Conservation (phyloP, 2,797 vertebrate species). For the Luscinia luscinia region DNA sequence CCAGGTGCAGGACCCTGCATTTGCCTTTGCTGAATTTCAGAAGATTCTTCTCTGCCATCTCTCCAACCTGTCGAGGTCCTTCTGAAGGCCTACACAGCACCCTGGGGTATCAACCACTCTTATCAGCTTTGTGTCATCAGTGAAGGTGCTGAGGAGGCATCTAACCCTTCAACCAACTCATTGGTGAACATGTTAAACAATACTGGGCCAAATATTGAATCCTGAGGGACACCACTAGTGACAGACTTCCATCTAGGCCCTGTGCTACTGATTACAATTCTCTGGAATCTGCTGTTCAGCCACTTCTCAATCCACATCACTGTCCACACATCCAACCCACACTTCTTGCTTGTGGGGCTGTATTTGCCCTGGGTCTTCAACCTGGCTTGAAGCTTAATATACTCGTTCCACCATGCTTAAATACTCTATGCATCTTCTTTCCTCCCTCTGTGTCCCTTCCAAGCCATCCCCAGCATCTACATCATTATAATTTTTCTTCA, state of each 20-base stretch:
- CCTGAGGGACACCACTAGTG: background rate
- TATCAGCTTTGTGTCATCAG: no score
- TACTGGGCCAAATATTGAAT: background rate
- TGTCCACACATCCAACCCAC: background rate
- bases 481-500: background rate
- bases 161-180: no score
- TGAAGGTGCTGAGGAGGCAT: no score
- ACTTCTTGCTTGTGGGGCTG: accelerated
- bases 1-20: no score
- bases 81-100: no score
- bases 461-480: background rate
- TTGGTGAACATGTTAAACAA: no score
- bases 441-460: background rate
- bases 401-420: background rate
- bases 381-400: background rate
- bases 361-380: background rate
- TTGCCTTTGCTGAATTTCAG: no score
- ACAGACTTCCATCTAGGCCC: background rate
- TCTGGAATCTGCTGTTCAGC: background rate
- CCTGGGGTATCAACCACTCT: no score
- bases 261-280: background rate
- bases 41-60: no score
- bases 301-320: background rate
- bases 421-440: background rate
- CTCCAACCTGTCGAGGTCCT: no score